Conservation (phyloP, 2,888 invertebrate species). For the Acrobasis consociella region DNA sequence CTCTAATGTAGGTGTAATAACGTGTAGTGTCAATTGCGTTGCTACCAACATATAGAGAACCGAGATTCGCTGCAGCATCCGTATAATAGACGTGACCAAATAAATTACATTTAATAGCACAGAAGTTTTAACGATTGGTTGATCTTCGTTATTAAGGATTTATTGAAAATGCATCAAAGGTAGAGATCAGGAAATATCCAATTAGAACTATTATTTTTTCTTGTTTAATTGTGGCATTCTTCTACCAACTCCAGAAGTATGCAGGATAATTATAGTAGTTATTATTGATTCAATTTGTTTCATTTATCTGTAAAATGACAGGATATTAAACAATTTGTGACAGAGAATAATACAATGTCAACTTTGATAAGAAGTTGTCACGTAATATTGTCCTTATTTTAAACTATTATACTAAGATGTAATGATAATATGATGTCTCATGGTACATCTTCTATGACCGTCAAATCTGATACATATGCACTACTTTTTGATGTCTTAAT, state of each 20-base stretch:
- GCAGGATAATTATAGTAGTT: background rate
- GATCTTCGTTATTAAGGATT: conserved; percentile 8
- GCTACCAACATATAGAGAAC: conserved; percentile 11
- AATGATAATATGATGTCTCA: too few species aligned
- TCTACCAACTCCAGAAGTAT: background rate
- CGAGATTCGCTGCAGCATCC: conserved; percentile 14
- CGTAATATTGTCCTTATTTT: too few species aligned
- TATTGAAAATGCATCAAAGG: background rate
- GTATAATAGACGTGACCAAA: conserved; percentile 1
- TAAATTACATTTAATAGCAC: conserved; percentile 14
- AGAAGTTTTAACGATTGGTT: background rate
- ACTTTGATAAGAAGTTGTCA: background rate
- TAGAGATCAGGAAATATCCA: background rate
- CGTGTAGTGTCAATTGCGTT: background rate
- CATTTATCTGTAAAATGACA: background rate
- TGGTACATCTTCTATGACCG: background rate
- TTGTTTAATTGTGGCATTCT: background rate
- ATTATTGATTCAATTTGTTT: background rate
- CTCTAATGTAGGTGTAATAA: background rate
- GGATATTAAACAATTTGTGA: background rate
- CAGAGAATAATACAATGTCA: background rate
- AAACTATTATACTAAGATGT: too few species aligned
- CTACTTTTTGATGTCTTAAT: too few species aligned
- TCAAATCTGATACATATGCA: background rate
- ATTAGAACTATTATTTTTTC: background rate